Evolutionary conservation across 2,113 vertebrate species (phyloP).

Genomic region (Pedetes capensis): DNA sequence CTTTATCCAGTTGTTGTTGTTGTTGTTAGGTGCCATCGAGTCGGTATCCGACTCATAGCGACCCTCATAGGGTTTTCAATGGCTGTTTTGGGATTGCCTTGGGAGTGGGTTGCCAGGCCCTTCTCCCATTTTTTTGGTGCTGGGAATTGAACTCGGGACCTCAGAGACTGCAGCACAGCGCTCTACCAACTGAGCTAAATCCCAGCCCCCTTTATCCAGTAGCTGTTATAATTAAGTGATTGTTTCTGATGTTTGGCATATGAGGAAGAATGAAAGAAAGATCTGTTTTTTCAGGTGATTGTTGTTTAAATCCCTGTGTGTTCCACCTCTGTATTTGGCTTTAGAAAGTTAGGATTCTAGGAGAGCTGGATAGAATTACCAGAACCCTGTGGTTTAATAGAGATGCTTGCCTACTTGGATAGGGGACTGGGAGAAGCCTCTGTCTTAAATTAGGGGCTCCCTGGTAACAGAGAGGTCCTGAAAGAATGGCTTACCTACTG

Average conservation of each 20-base stretch:
- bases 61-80: too few species aligned
- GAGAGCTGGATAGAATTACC: neutral
- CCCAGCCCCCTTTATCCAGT: neutral
- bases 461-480: neutral
- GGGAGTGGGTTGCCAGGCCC: too few species aligned
- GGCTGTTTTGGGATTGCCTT: too few species aligned
- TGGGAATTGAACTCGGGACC: too few species aligned
- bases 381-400: neutral
- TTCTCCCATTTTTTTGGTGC: too few species aligned
- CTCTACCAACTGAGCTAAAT: too few species aligned
- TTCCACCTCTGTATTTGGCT: neutral
- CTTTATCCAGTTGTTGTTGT: neutral
- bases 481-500: rapidly evolving
- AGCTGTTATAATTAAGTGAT: neutral
- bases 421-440: neutral
- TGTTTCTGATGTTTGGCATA: neutral
- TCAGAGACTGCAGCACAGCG: too few species aligned
- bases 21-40: too few species aligned
- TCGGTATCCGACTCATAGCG: too few species aligned
- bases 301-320: neutral
- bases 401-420: neutral
- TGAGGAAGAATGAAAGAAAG: neutral
- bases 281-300: neutral
- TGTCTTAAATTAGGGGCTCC: rapidly evolving
- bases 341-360: neutral